A percentile compares a stretch with the other conserved stretches of the same genome.
Conservation (phyloP, 2,888 invertebrate genomes). For the Allacma fusca region DNA sequence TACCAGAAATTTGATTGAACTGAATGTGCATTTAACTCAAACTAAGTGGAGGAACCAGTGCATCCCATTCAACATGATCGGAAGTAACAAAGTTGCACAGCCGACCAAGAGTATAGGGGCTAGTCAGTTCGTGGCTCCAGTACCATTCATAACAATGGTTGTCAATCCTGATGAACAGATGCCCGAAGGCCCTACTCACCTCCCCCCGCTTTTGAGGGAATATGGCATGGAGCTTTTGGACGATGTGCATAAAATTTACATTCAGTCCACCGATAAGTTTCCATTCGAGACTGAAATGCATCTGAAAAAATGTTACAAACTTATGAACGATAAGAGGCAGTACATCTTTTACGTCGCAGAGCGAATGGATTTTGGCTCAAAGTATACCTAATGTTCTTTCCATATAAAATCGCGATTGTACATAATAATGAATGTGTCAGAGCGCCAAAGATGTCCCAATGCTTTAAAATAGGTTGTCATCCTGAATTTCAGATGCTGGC, state of each 20-base stretch:
- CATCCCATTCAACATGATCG: no score
- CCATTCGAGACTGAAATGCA: neutral
- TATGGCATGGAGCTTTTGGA: neutral
- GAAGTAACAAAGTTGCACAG: no score
- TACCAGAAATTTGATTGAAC: no score
- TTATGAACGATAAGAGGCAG: neutral
- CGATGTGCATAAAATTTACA: neutral
- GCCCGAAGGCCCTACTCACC: neutral
- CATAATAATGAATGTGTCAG: no score
- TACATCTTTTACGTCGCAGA: neutral
- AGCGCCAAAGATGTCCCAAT: no score
- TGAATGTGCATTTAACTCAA: no score
- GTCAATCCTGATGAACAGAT: neutral
- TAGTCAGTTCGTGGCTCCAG: neutral
- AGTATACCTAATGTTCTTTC: neutral
- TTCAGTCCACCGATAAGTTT: neutral
- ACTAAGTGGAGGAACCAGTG: no score
- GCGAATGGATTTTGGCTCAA: neutral
- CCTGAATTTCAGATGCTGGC: constrained; percentile 19
- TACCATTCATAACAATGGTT: constrained; percentile 5
- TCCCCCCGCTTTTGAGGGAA: neutral
- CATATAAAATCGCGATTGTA: no score
- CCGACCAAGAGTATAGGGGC: no score
- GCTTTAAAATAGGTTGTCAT: no score
- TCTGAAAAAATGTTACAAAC: neutral